Evolutionary conservation across 1,140 invertebrate species (phyloP), one percentile per base, ranked within the genome.

Genomic region (Drosophila arawakana): DNA sequence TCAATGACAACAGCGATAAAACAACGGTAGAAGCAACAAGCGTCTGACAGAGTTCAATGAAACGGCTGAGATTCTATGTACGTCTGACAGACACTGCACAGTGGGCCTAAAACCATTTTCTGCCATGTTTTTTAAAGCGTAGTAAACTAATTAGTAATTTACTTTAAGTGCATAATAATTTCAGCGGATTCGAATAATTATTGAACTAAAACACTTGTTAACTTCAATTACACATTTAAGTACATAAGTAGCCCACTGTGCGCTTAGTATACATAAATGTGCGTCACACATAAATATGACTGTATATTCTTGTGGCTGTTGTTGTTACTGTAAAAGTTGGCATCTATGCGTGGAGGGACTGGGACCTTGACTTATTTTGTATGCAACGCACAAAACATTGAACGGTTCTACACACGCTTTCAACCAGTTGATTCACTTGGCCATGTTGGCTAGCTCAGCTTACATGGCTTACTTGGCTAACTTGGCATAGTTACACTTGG

Each of bases 341-440:
- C 57, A 65, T 52, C 59, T 72, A 67, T 44, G 55, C 35, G 52
- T 43, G 37, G 35, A 18, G 37, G n/a, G 47, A 46, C 47, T 11
- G 50, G 80, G 70, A 86, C 83, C 83, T 88, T 86, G 83, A 88
- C 83, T 86, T 88, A 88, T 88, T 88, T 41, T 59, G 83, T 88
- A 86, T 86, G 73, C 83, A 73, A 25, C 25, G 13, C 83, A 86
- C 81, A 83, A 37, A 57, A 13, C 41, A 18, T 52, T 55, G 73
- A 79, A 66, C 72, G 61, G 39, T 70, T 84, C 67, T 75, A 43
- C 67, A 70, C 73, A 9, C 59, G 73, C 52, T 37, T 39, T 39
- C 49, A 13, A 18, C 21, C 37, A 44, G 8, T 39, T 44, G 71
- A 34, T 58, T 46, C 9, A 60, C 49, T 73, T 60, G 60, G 65